phyloP scores from a whole-genome alignment of 37 sponge, comb jelly and placozoan genomes.

The Spongia lamella region DNA sequence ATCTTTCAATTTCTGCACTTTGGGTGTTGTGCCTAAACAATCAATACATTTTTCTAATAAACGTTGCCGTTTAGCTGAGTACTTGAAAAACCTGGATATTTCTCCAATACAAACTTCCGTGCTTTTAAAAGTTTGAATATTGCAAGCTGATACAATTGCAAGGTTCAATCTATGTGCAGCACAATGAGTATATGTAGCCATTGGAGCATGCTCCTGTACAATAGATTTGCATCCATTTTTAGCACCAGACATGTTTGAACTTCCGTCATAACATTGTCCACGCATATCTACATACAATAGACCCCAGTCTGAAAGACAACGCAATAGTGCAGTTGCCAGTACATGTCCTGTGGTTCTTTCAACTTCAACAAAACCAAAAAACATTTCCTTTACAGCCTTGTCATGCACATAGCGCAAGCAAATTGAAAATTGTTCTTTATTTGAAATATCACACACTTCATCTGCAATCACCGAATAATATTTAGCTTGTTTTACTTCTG shows the following conservation, averaged over 20 bases:
- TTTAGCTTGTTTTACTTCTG: slow-evolving; percentile 30
- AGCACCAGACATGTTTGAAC: slow-evolving; percentile 55
- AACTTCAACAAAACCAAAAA: slow-evolving; percentile 58
- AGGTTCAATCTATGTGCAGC: slow-evolving; percentile 54
- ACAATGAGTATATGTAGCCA: slow-evolving; percentile 50
- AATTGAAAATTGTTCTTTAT: slow-evolving; percentile 52
- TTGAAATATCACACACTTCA: slow-evolving; percentile 52
- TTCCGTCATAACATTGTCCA: slow-evolving; percentile 65
- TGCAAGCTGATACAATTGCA: slow-evolving; percentile 55
- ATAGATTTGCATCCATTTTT: slow-evolving; percentile 29
- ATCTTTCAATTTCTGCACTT: slow-evolving; percentile 52
- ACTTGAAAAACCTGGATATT: slow-evolving; percentile 48
- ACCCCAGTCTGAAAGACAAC: slow-evolving; percentile 19
- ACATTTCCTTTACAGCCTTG: slow-evolving; percentile 23
- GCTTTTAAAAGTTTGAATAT: slow-evolving; percentile 34
- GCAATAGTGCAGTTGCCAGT: slow-evolving; percentile 23
- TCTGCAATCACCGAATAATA: slow-evolving; percentile 68
- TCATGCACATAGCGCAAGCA: slow-evolving; percentile 33
- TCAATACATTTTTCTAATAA: slow-evolving; percentile 40
- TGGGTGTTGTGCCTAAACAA: neutral
- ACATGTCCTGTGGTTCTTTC: slow-evolving; percentile 50
- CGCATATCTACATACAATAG: slow-evolving; percentile 15
- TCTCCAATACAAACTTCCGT: slow-evolving; percentile 38
- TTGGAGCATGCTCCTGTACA: slow-evolving; percentile 38
- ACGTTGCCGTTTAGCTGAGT: slow-evolving; percentile 51